phyloP scores from a whole-genome alignment of 2,797 vertebrate genomes.

The Coreius guichenoti region DNA sequence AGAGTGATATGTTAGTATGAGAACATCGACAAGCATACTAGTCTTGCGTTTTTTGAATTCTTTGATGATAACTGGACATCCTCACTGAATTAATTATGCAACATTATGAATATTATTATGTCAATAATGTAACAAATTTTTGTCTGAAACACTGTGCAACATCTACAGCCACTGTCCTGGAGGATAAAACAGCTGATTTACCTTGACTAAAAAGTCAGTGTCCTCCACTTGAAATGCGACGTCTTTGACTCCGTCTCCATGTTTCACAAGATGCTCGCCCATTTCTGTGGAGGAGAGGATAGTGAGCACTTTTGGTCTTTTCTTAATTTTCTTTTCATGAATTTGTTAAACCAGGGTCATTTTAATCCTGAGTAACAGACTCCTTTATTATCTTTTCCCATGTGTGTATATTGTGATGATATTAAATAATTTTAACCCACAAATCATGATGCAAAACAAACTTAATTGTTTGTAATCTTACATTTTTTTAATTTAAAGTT shows the following conservation, averaged over 20 bases:
- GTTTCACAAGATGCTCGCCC: slow-evolving; percentile 78
- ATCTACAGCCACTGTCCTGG: no score
- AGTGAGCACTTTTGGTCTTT: neutral
- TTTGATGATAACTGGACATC: neutral
- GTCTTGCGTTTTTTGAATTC: no score
- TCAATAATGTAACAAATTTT: neutral
- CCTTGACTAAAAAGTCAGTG: slow-evolving; percentile 83
- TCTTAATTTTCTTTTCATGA: neutral
- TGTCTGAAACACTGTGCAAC: neutral
- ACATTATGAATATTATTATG: neutral
- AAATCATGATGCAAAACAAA: neutral
- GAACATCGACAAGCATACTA: neutral
- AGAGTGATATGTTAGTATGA: neutral
- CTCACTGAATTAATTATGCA: neutral
- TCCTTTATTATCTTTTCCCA: neutral
- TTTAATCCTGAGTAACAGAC: neutral
- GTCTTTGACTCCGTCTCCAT: slow-evolving; percentile 84
- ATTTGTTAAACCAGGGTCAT: neutral
- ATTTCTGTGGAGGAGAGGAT: slow-evolving; percentile 71
- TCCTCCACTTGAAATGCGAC: slow-evolving; percentile 85
- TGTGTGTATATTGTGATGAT: neutral
- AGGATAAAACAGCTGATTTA: slow-evolving; percentile 55
- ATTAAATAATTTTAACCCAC: neutral
- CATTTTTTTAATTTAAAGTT: neutral
- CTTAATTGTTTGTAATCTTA: no score